Percentiles rank a stretch among this genome's conserved stretches.
These are phyloP conservation scores for Matsumurasca onukii DNA, from an alignment of 1,140 invertebrate genomes.

Conservation along the genomic window DNA sequence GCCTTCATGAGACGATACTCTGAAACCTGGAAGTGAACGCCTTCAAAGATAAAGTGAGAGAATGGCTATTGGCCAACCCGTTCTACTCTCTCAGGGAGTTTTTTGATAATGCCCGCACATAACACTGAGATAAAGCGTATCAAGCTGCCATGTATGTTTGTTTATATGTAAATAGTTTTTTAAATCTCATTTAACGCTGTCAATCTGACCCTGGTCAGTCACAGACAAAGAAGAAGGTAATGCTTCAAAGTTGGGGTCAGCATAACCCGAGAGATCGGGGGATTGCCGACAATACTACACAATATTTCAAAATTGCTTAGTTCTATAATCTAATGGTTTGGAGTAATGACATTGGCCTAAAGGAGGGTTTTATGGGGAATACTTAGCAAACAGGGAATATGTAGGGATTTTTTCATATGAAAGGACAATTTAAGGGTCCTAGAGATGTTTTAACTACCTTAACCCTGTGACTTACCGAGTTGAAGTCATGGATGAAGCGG, in stretches of 20 bases:
- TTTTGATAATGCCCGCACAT: too few relatives aligned
- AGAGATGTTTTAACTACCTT: background rate
- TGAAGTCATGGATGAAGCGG: slow-evolving; percentile 88
- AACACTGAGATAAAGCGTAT: too few relatives aligned
- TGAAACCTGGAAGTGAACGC: too few relatives aligned
- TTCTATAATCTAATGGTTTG: background rate
- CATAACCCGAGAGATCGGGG: too few relatives aligned
- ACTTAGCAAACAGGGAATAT: background rate
- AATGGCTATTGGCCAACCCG: too few relatives aligned
- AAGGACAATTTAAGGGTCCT: background rate
- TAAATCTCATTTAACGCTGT: too few relatives aligned
- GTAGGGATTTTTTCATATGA: background rate
- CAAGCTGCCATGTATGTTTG: too few relatives aligned
- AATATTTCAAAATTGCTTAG: background rate
- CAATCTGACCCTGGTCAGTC: too few relatives aligned
- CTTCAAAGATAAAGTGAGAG: too few relatives aligned
- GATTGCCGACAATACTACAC: background rate
- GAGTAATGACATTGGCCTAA: background rate
- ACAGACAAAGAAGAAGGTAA: too few relatives aligned
- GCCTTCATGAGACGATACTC: background rate
- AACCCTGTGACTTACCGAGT: slow-evolving; percentile 55
- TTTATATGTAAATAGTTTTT: too few relatives aligned
- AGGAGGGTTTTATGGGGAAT: background rate
- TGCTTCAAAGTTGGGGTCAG: background rate
- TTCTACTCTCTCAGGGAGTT: too few relatives aligned